These are phyloP conservation scores for Tipula unca DNA, from an alignment of 2,888 invertebrate genomes.

Conservation along the genomic window DNA sequence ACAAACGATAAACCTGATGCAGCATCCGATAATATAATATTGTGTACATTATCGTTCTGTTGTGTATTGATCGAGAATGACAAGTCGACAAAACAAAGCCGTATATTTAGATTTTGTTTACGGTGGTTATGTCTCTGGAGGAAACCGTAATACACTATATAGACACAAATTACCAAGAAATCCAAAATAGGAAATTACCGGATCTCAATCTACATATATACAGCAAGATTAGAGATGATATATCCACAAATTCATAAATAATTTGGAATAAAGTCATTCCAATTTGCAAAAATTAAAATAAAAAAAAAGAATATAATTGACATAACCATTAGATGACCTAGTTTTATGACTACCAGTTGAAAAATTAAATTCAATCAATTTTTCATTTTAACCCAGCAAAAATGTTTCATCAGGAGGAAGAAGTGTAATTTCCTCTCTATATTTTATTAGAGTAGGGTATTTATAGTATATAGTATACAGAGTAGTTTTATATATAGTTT, in stretches of 20 bases:
- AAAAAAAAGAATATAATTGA: not conserved
- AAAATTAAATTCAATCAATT: not conserved
- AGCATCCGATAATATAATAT: not conserved
- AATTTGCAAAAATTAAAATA: not conserved
- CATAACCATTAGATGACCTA: not conserved
- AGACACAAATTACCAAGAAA: not conserved
- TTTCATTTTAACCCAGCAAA: not conserved
- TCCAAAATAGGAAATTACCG: not conserved
- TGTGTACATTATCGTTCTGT: not conserved
- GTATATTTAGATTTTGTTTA: not conserved
- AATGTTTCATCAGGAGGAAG: not conserved
- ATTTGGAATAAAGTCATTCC: not conserved
- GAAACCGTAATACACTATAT: not conserved
- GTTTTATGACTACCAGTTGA: not conserved
- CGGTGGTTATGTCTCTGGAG: not conserved
- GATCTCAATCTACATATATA: too few relatives aligned
- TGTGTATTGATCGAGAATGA: not conserved
- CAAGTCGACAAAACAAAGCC: not conserved
- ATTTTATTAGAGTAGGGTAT: not conserved
- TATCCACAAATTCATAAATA: not conserved
- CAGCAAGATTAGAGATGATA: not conserved
- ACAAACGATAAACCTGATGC: not conserved
- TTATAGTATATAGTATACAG: not conserved
- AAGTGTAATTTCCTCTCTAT: not conserved
- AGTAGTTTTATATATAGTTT: too few relatives aligned